Percentiles rank a stretch among this genome's conserved stretches.
Evolutionary conservation across 2,797 vertebrate species (phyloP).

Genomic region (Rhynchotus rufescens): DNA sequence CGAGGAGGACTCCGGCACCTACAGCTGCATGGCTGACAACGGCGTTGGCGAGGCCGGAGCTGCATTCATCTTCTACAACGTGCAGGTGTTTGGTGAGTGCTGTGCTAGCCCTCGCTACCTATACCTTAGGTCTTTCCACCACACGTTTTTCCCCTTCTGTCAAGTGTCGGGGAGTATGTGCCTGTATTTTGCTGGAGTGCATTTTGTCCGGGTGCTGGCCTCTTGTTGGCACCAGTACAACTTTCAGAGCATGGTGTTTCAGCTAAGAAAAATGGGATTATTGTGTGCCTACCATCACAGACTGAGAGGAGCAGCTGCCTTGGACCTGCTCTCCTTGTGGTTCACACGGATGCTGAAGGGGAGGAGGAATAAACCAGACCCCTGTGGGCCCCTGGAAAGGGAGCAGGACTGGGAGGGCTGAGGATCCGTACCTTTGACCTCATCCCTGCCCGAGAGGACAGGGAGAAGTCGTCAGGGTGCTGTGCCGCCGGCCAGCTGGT

Average conservation of each 20-base stretch:
- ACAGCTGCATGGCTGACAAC: constrained; percentile 90
- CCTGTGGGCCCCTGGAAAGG: neutral
- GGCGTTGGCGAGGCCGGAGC: constrained; percentile 84
- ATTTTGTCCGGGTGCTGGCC: neutral
- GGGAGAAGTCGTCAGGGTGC: rapidly evolving
- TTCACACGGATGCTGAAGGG: neutral
- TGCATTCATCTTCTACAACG: constrained; percentile 89
- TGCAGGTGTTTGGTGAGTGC: constrained; percentile 95
- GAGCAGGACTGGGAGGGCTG: neutral
- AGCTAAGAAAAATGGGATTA: neutral
- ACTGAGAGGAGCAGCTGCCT: neutral
- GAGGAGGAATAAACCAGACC: neutral
- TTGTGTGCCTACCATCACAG: neutral
- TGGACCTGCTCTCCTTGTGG: rapidly evolving
- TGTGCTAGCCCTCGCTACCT: neutral
- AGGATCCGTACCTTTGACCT: neutral
- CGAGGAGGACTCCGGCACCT: constrained; percentile 93
- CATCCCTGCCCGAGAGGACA: neutral
- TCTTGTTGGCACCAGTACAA: neutral
- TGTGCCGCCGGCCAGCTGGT: rapidly evolving
- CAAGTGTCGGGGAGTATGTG: neutral
- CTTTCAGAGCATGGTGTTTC: neutral
- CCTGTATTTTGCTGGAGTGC: neutral
- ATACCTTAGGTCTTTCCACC: neutral
- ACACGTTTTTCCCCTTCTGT: neutral